Base-by-base conservation (phyloP, 2,888 invertebrate species). In the Drosophila cognata region DNA sequence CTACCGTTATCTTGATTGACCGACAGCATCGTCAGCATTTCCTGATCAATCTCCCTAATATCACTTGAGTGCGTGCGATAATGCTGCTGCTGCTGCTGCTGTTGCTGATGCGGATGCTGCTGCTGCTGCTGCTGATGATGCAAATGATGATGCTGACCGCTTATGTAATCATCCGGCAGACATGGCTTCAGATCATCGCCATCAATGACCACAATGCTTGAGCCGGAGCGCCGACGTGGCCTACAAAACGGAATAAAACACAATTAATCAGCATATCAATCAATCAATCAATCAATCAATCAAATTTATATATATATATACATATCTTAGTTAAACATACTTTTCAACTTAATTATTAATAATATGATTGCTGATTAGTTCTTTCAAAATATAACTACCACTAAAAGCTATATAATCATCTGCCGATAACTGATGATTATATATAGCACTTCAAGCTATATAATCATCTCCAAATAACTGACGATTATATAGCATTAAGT, bases 191-290 rank as follows among this genome's bases (percentile, higher is more conserved):
- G 77, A 92, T 95, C 95, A 77, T 96, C 96, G 51, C 95, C 96
- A 92, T 96, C 97, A 92, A 96, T 94, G 92, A 97, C 97, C 92
- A 96, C 96, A 93, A 97, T 96, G 93, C 96, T 96, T 93, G 96
- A 96, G 89, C 96, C 96, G 82, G 96, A 96, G 85, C 96, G 95
- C 85, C 96, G 95, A 84, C 97, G 95, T 74, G 96, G 96, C 96
- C 97, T 97, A 43, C n/a, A 80, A 88, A 36, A 33, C 7, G 53
- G 38, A 62, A 52, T 2, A 29, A 28, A 56, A 28, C 6, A 36
- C 46, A 46, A 16, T 46, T 16, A 46, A 46, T 16, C 8, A 8
- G 16, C 25, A 25, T 8, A 16, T 8, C 16, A 8, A 46, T 46
- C 46, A 21, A 7, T 2, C 13, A n/a, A 4, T 8, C 18, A 43